Evolutionary conservation across 2,797 vertebrate genomes (phyloP), one percentile per base, ranked within the genome.

Genomic region (Lacerta agilis): DNA sequence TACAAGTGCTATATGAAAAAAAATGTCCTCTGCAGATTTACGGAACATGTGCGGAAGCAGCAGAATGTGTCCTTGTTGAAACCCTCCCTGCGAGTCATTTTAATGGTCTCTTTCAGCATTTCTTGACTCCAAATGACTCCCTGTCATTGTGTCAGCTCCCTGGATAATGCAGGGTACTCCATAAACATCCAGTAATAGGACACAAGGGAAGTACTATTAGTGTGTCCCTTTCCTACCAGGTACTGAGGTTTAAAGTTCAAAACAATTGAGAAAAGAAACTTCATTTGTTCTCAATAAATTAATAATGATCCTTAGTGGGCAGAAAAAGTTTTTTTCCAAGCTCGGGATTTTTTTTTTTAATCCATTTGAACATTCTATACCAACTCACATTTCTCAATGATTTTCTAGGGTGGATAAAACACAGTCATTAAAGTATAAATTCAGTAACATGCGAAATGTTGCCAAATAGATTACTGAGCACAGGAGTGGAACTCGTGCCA

Each of bases 131-230:
- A 96, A 95, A 96, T 97, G 97, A 96, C 97, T 97, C 95, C 89
- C 95, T 97, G 97, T 96, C 97, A 97, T 94, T 0, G 96, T 97
- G 97, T 97, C 97, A 97, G 97, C 96, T 97, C 97, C 97, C 97
- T 96, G 89, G 96, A 95, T 94, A 96, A 95, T 92, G 91, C 95
- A 92, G 93, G 94, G 93, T 94, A 94, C 93, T 97, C 97, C 96
- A 97, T 96, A 97, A 97, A 97, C 96, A 97, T 96, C 93, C 95
- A 95, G 95, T 97, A 97, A 97, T 97, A 97, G 97, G 97, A 96
- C 97, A 97, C 97, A 94, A 94, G 97, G 97, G 97, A 97, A 96
- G 95, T 87, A 92, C 96, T 96, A 96, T 96, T 96, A 96, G 94
- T 92, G 86, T 96, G 96, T 95, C 96, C 96, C 96, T 96, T 91